Evolutionary conservation across 2,113 vertebrate species (phyloP).

Genomic region (Riparia riparia): DNA sequence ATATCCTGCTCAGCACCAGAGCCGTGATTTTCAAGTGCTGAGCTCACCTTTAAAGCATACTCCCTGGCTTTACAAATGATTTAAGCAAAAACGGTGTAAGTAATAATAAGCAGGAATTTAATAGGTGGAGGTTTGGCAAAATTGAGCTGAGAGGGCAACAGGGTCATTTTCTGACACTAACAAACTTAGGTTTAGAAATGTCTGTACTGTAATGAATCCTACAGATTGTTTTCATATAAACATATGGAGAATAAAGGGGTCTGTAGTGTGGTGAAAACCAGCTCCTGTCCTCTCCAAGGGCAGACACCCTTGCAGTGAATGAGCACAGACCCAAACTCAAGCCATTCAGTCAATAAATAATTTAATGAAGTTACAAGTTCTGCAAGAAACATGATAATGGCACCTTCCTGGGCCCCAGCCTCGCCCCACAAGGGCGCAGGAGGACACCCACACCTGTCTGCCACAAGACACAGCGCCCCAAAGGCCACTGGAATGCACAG

Average conservation of each 20-base stretch:
- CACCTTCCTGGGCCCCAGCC: constrained; percentile 18
- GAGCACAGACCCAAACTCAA: constrained; percentile 21
- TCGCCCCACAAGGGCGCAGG: neutral
- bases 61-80: neutral
- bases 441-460: neutral
- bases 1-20: neutral
- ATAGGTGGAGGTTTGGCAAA: neutral
- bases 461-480: constrained; percentile 20
- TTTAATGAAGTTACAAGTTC: constrained; percentile 78
- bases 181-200: neutral
- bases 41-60: neutral
- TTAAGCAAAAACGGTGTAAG: neutral
- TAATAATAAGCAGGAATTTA: neutral
- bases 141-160: neutral
- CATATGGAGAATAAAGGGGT: neutral
- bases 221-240: neutral
- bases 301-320: neutral
- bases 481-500: constrained; percentile 42
- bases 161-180: neutral
- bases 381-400: constrained; percentile 17
- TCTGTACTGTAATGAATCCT: neutral
- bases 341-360: constrained; percentile 76
- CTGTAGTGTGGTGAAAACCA: fast-evolving
- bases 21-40: neutral
- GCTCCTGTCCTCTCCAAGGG: neutral